Evolutionary conservation across 2,888 invertebrate genomes (phyloP).

Genomic region (Eucriotettix oculatus): DNA sequence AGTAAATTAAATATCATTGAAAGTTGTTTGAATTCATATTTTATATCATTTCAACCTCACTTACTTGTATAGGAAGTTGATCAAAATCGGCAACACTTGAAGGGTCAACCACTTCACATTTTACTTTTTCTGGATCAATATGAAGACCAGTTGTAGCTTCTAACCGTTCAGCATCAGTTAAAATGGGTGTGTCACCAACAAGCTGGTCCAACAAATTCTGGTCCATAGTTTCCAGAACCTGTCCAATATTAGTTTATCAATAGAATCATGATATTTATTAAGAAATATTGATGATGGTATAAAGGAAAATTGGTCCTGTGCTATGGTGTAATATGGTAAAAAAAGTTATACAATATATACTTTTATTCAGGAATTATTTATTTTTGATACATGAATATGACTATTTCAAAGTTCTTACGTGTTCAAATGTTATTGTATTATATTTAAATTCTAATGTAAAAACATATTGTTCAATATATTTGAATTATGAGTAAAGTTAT

Average conservation of each 20-base stretch:
- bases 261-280: neutral
- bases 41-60: neutral
- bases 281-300: neutral
- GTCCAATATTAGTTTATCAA: slow-evolving; percentile 1
- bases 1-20: too few relatives aligned
- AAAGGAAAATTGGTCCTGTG: neutral
- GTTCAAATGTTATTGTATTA: too few relatives aligned
- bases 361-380: too few relatives aligned
- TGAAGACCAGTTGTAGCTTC: slow-evolving; percentile 21
- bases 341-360: too few relatives aligned
- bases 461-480: too few relatives aligned
- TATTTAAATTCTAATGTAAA: too few relatives aligned
- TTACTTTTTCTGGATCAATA: slow-evolving; percentile 1
- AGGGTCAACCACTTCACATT: slow-evolving; percentile 5
- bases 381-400: too few relatives aligned
- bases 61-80: slow-evolving; percentile 9
- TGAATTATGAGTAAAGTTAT: too few relatives aligned
- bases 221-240: slow-evolving; percentile 22
- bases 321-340: too few relatives aligned
- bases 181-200: slow-evolving; percentile 20
- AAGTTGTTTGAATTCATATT: neutral
- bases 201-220: slow-evolving; percentile 26
- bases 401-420: too few relatives aligned
- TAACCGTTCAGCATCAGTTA: slow-evolving; percentile 29
- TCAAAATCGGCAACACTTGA: slow-evolving; percentile 4